Evolutionary conservation across 2,888 invertebrate species (phyloP), one percentile per base, ranked within the genome.

Genomic region (Aspidapion aeneum): DNA sequence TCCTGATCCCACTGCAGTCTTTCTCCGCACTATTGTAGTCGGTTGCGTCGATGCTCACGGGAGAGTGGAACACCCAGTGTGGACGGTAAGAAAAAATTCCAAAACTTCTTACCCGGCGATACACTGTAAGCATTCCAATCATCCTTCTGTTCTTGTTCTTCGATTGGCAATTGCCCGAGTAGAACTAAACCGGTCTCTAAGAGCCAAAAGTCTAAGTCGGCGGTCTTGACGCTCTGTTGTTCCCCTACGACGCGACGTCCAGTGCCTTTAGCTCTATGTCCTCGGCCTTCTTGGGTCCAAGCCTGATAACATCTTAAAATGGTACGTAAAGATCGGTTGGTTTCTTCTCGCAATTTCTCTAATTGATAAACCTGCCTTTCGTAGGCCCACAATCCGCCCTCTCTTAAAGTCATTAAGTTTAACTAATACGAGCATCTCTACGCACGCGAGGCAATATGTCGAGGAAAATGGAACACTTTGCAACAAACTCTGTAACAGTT

Each of bases 151-250:
- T n/a, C 35, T 7, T 35, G 35, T 35, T 35, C 35, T 35, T 35
- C 35, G 35, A 35, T 35, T 35, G 35, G 35, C 35, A 35, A 35
- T 35, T 12, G 35, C 35, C 35, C 35, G 35, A 35, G 35, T 35
- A 35, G 35, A 35, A 12, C 35, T 35, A 35, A 35, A 35, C 35
- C 57, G 55, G 56, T 61, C 57, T 50, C 63, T 55, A 9, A 63
- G 48, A 50, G 63, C 63, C 60, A 56, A 48, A 20, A 63, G 50
- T 63, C 63, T 63, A 20, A 63, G 51, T 20, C 60, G 63, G 55
- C 63, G 63, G 18, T 62, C 54, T 60, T 62, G 59, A 18, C 51
- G 54, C 22, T 22, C 54, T 60, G 54, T 59, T 51, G 21, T 54
- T 52, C 20, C 16, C 58, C 54, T 20, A 35, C 52, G 17, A 62